Evolutionary conservation across 2,113 vertebrate species (phyloP).

Genomic region (Nicator chloris): DNA sequence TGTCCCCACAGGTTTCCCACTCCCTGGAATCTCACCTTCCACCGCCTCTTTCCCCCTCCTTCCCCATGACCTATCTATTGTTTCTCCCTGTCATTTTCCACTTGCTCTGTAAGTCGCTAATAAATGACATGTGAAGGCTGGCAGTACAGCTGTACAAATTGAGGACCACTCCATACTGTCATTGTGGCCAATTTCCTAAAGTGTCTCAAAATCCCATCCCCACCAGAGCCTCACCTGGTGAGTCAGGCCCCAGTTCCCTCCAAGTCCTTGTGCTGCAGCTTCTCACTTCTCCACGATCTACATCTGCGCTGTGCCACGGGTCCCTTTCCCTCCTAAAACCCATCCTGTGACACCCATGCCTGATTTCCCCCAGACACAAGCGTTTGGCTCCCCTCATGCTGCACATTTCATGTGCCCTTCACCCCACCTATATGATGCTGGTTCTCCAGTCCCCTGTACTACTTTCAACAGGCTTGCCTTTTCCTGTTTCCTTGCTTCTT

Average conservation of each 20-base stretch:
- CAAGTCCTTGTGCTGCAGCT: neutral
- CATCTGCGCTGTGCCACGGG: fast-evolving
- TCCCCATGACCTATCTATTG: neutral
- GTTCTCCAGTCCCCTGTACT: neutral
- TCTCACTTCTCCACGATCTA: fast-evolving
- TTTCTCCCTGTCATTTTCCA: neutral
- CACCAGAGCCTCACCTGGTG: neutral
- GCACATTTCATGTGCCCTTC: neutral
- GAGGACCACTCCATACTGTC: neutral
- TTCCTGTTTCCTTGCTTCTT: neutral
- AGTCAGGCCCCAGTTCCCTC: neutral
- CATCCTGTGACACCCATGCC: neutral
- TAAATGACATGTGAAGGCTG: neutral
- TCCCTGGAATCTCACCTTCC: neutral
- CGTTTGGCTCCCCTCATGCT: too few species aligned
- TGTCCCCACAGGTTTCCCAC: neutral
- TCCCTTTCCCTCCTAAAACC: neutral
- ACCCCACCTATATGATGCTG: neutral
- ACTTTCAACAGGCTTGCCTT: neutral
- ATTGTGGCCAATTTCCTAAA: neutral
- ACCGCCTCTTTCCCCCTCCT: neutral
- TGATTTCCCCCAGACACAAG: neutral
- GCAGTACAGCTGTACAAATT: neutral
- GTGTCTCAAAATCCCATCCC: neutral
- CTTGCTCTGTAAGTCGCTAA: neutral